Evolutionary conservation across 2,113 vertebrate species (phyloP).

Genomic region (Laticauda colubrina): DNA sequence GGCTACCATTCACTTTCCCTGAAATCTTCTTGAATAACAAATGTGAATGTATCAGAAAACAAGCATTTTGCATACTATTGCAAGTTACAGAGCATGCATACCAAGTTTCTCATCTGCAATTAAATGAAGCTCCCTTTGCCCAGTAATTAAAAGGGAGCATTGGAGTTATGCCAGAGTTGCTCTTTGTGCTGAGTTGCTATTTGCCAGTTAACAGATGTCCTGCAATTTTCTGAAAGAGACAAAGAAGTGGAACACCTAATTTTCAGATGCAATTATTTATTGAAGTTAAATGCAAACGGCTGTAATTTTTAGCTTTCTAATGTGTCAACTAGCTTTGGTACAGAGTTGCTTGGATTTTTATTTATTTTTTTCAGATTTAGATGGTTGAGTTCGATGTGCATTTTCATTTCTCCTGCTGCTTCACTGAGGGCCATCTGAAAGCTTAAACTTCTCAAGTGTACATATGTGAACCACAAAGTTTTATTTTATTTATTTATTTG

Average conservation of each 20-base stretch:
- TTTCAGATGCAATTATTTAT: slow-evolving; percentile 20
- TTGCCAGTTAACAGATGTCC: slow-evolving; percentile 29
- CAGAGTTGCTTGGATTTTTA: background rate
- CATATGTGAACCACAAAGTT: background rate
- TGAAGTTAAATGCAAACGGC: slow-evolving; percentile 8
- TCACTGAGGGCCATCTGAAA: background rate
- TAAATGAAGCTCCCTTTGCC: slow-evolving; percentile 23
- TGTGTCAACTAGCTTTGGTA: background rate
- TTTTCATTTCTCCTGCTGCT: background rate
- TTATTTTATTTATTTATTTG: too few relatives aligned
- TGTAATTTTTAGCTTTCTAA: background rate
- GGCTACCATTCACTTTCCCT: background rate
- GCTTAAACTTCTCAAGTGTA: slow-evolving; percentile 18
- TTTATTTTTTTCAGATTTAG: background rate
- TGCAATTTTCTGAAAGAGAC: slow-evolving; percentile 32
- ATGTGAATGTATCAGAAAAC: background rate
- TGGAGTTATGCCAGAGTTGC: slow-evolving; percentile 19
- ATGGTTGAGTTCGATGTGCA: background rate
- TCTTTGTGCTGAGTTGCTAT: slow-evolving; percentile 8
- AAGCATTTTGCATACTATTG: background rate
- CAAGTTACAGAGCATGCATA: background rate
- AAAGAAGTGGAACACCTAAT: slow-evolving; percentile 30
- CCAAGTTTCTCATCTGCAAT: slow-evolving; percentile 20
- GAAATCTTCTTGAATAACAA: background rate
- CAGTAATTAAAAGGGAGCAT: background rate